Conservation (phyloP, 1,140 invertebrate genomes). For the Colletes gigas region DNA sequence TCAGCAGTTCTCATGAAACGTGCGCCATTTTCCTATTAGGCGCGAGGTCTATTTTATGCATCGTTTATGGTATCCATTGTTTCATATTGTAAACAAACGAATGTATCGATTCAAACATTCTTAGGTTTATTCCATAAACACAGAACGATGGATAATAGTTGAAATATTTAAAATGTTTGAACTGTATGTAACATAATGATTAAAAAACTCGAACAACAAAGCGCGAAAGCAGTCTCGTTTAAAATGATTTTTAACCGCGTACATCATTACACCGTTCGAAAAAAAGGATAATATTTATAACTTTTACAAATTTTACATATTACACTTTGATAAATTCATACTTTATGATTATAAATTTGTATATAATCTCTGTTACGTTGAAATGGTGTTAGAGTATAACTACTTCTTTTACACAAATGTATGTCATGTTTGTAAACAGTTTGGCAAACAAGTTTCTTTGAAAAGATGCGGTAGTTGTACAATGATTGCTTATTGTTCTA, state of each 20-base stretch:
- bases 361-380: not conserved
- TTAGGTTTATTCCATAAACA: not conserved
- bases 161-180: not conserved
- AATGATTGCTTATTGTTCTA: conserved; percentile 74
- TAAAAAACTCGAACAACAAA: not conserved
- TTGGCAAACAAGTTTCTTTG: conserved; percentile 52
- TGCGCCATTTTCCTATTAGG: too few species aligned
- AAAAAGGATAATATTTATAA: conserved; percentile 6
- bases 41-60: not conserved
- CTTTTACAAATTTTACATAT: not conserved
- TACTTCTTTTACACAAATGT: conserved; percentile 66
- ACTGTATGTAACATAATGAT: not conserved
- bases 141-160: not conserved
- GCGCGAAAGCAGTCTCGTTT: not conserved
- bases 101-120: not conserved
- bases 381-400: conserved; percentile 11
- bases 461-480: conserved; percentile 70
- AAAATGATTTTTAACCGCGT: conserved; percentile 2
- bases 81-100: not conserved
- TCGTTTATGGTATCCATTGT: too few species aligned
- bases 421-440: conserved; percentile 72
- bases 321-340: not conserved
- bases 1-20: too few species aligned
- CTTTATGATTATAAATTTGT: not conserved
- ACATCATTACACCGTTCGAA: not conserved